Percentiles rank a stretch among this genome's conserved stretches.
Conservation (phyloP, 2,797 vertebrate species). For the Heterohyrax brucei region DNA sequence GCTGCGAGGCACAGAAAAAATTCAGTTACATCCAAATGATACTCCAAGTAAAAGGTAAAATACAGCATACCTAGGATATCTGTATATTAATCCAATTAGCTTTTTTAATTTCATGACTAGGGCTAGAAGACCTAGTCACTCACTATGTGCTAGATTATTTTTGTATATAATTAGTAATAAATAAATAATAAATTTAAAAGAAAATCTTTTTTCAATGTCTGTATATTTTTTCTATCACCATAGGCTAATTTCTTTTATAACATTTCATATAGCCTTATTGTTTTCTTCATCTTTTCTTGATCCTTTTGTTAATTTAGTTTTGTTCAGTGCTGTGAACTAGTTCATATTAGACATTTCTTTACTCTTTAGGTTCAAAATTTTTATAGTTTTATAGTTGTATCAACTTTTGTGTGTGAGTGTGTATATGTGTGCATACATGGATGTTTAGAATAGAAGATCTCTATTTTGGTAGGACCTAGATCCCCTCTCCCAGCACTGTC, state of each 20-base stretch:
- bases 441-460: background rate
- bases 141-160: background rate
- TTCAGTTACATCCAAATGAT: conserved; percentile 77
- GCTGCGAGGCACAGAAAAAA: conserved; percentile 90
- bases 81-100: background rate
- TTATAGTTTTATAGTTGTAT: background rate
- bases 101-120: background rate
- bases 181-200: background rate
- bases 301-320: conserved; percentile 1
- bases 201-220: background rate
- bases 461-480: background rate
- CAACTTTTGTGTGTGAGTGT: background rate
- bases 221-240: background rate
- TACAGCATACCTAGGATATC: background rate
- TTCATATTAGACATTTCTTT: background rate
- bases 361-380: background rate
- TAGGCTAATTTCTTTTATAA: background rate
- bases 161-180: background rate
- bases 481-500: background rate
- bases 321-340: background rate
- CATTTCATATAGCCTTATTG: conserved; percentile 3
- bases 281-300: background rate
- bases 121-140: conserved; percentile 18
- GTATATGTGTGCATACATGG: background rate
- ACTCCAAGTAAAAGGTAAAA: conserved; percentile 43